Evolutionary conservation across 2,888 invertebrate species (phyloP), one percentile per base, ranked within the genome.

Genomic region (Agapostemon virescens): DNA sequence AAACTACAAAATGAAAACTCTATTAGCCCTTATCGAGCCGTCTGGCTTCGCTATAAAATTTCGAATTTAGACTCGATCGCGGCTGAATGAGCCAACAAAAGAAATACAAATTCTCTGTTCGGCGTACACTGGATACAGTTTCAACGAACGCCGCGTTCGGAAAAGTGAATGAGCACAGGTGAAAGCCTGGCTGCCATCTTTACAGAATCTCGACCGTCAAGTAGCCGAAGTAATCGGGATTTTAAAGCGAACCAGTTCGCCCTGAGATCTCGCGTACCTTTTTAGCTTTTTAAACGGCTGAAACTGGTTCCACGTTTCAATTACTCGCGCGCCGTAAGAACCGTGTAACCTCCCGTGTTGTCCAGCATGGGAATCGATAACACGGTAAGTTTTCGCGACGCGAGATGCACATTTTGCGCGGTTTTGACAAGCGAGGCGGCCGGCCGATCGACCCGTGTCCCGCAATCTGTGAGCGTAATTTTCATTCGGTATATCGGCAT

Each of bases 271-370:
- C 61, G 72, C 0, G 5, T 23, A 11, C 70, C 26, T 69, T 67
- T 78, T 71, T 42, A 42, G 9, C 23, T 20, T 20, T 26, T 52
- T 40, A 17, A 55, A 69, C 4, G 38, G 9, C 67, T 17, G 36
- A 36, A 49, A 77, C 79, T 72, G 79, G 79, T 79, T 79, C 68
- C 79, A 78, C 71, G 68, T 79, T 79, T 79, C 79, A 78, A 79
- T 79, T 79, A 79, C 68, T 78, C 72, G 68, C 69, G 15, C 68
- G 7, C 68, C 20, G 79, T 36, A 64, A 79, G 68, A 52, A 40
- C 26, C 38, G 30, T 66, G 70, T 66, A 55, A 69, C 23, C 30
- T 23, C 5, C 5, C 45, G 42, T 33, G 33, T 23, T 4, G 30
- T n/a, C 78, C 67, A 67, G 71, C 61, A 71, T 69, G 76, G 63